Base-by-base conservation (phyloP, 2,113 vertebrate genomes). In the Sardina pilchardus region DNA sequence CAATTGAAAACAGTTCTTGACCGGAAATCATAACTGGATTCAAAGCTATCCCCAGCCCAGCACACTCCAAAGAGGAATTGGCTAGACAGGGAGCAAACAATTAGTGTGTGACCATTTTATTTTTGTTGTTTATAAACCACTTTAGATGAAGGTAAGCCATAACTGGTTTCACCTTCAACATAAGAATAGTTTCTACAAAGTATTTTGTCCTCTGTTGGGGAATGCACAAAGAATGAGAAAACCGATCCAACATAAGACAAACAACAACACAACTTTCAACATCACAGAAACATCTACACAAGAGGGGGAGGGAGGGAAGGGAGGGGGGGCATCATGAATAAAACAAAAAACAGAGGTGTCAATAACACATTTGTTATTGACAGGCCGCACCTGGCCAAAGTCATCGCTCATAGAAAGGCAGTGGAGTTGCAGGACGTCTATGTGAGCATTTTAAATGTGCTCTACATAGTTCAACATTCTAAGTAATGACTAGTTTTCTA, bases 261-360 rank as follows among this genome's bases (percentile, higher is more conserved):
- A 91, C 26, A 34, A 36, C 85, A 90, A 89, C 86, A 93, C 88
- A 75, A 34, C 91, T 17, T 30, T 75, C 85, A 90, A 88, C 86
- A 93, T 87, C 50, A 42, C 71, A 44, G 26, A 90, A 87, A 91
- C 81, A 92, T 91, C 93, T 92, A 91, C 90, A 94, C 91, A 94
- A 91, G 91, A 92, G 86, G 86, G 85, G 90, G 89, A 88, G 90
- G 89, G 85, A 14, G 30, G 67, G 30, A 14, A 9, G 30, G 67
- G 67, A 14, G 56, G 17, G 56, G 7, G 59, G 59, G 24, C 59
- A 63, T 63, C 59, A 63, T 63, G 59, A 63, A 24, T 24, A 63
- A 91, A 92, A 89, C 91, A 93, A 92, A 92, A 90, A 91, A 93
- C 89, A 83, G 67, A 75, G 82, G 88, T 75, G 90, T 92, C 90